phyloP scores from a whole-genome alignment of 2,113 vertebrate genomes.

The Podarcis raffonei region DNA sequence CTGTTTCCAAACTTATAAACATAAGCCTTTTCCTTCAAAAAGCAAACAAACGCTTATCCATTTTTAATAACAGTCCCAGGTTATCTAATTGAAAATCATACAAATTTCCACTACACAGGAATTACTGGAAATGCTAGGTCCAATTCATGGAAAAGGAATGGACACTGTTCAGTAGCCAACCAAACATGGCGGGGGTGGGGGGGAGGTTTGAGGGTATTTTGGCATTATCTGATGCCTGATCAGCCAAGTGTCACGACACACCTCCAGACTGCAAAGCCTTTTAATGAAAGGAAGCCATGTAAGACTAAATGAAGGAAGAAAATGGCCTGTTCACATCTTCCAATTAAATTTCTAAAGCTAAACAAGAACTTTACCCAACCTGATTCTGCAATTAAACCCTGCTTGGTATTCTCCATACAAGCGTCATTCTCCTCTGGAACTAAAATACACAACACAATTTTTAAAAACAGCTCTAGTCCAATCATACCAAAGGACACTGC shows the following conservation, averaged over 20 bases:
- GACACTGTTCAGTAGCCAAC: background rate
- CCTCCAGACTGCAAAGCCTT: constrained; percentile 7
- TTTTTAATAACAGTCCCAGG: background rate
- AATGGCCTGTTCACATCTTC: background rate
- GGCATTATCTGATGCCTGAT: background rate
- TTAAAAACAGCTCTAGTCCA: background rate
- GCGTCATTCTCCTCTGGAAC: background rate
- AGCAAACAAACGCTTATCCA: background rate
- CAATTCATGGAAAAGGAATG: background rate
- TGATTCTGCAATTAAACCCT: background rate
- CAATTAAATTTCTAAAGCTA: background rate
- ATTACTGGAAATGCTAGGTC: background rate
- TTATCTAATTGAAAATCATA: background rate
- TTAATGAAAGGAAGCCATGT: background rate
- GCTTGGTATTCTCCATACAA: background rate
- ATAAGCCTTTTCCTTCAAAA: background rate
- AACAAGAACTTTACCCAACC: background rate
- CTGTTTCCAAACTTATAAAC: background rate
- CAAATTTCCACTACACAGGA: background rate
- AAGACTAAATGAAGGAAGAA: background rate
- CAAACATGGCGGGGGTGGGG: background rate
- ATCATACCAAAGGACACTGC: background rate
- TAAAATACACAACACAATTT: background rate
- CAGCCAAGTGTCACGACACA: background rate
- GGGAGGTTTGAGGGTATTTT: background rate